Evolutionary conservation across 2,888 invertebrate genomes (phyloP), one percentile per base, ranked within the genome.

Genomic region (Anorthoa munda): DNA sequence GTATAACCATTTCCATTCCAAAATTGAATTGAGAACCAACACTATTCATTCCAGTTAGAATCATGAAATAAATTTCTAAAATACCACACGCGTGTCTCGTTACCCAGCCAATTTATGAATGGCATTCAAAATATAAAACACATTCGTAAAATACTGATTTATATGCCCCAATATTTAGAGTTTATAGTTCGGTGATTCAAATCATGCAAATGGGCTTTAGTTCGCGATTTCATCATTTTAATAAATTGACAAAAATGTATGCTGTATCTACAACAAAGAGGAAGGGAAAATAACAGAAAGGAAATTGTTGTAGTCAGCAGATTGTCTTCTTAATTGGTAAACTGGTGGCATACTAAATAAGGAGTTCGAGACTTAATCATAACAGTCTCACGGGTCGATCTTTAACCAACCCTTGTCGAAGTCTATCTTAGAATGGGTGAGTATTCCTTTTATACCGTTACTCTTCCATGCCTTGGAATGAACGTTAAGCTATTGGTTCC

Each of bases 161-260:
- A 46, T 23, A 31, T 13, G 13, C 4, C 0, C 17, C 60, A 56
- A 72, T 53, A 72, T 77, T 72, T 56, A 72, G 46, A 77, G 60
- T 72, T 72, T 78, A 72, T 56, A 72, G 60, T 51, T 66, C 23
- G n/a, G n/a, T 46, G 55, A 55, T 60, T 56, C 23, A 31, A 78
- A 65, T 72, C 50, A 65, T 72, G 65, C 13, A 78, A 77, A 77
- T 72, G 55, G 79, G 21, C 11, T 72, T 61, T 26, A 56, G 23
- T 51, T 78, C 18, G 39, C 31, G 39, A 45, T 66, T 72, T 46
- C 2, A 61, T 46, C 1, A 61, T 72, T 78, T 66, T 18, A 61
- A 66, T 55, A 70, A 48, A 59, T 70, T 51, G 12, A 56, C 55
- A 12, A 13, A 31, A 61, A 68, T 76, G 0, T 46, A 61, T 31